Base-by-base conservation (phyloP, 2,888 invertebrate genomes). In the Villa cingulata region DNA sequence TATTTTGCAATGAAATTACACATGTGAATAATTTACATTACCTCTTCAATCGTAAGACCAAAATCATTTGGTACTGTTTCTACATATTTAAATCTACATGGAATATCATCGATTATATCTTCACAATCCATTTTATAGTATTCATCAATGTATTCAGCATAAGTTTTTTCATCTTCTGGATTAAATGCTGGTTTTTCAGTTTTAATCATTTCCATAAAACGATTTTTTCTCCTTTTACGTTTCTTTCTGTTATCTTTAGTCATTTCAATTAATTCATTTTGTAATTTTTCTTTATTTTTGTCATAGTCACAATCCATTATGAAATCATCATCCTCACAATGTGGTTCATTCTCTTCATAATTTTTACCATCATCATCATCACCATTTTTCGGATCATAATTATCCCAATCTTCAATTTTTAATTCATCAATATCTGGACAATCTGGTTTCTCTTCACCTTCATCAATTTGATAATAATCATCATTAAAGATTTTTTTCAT, bases 121-220 rank as follows among this genome's bases (percentile, higher is more conserved):
- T 97, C 97, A 65, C 87, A 97, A 66, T 96, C 91, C 62, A 96
- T 72, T 59, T 85, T 81, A 63, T 96, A 96, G 65, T 95, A 96
- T 66, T 96, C 94, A 59, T 96, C 90, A 63, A 94, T 80, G 62
- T 94, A 94, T 57, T 92, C 76, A 32, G 83, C 78, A 66, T 89
- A 94, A 0, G 82, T 82, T 59, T 74, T 74, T 51, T 83, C 77
- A 49, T 80, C 73, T 0, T 75, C 70, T 0, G 94, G 89, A 65
- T 95, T 78, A 68, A 86, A 95, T 45, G 78, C 74, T 0, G 95
- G 95, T 62, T 94, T 94, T 45, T 84, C 77, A 34, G 76, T 71
- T 16, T 78, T 71, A 4, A 92, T 66, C 20, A 84, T 76, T 61
- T 83, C 76, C 15, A 83, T 81, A 52, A 91, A 81, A 54, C 83